These are phyloP conservation scores for Cephalopterus ornatus DNA, from an alignment of 2,113 vertebrate genomes.

Conservation along the genomic window DNA sequence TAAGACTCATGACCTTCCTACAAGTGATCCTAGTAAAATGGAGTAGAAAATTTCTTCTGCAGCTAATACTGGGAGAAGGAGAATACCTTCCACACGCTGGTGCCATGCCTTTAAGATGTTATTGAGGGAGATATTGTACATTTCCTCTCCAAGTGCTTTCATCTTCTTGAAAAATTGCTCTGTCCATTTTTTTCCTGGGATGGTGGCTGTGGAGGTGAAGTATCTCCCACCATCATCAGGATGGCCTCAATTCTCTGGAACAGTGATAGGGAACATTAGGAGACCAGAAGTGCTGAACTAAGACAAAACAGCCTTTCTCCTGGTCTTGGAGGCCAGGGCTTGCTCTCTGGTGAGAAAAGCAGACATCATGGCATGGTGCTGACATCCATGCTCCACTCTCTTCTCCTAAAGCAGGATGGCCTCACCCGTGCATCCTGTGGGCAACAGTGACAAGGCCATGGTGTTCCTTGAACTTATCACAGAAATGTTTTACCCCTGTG, in stretches of 20 bases:
- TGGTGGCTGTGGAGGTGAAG: not conserved
- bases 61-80: not conserved
- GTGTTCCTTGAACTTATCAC: not conserved
- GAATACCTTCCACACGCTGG: not conserved
- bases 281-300: not conserved
- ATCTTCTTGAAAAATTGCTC: not conserved
- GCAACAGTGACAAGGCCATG: not conserved
- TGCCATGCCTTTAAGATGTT: not conserved
- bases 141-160: not conserved
- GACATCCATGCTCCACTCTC: not conserved
- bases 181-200: not conserved
- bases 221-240: not conserved
- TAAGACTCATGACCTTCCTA: not conserved
- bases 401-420: not conserved
- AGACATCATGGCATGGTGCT: not conserved
- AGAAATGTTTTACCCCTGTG: not conserved
- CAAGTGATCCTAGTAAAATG: rapidly evolving
- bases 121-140: not conserved
- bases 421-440: not conserved
- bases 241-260: not conserved
- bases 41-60: not conserved
- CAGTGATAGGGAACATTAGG: not conserved
- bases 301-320: not conserved
- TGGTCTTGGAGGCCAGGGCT: not conserved
- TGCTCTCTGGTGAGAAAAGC: not conserved